Evolutionary conservation across 2,888 invertebrate genomes (phyloP).

Genomic region (Auanema freiburgensis): DNA sequence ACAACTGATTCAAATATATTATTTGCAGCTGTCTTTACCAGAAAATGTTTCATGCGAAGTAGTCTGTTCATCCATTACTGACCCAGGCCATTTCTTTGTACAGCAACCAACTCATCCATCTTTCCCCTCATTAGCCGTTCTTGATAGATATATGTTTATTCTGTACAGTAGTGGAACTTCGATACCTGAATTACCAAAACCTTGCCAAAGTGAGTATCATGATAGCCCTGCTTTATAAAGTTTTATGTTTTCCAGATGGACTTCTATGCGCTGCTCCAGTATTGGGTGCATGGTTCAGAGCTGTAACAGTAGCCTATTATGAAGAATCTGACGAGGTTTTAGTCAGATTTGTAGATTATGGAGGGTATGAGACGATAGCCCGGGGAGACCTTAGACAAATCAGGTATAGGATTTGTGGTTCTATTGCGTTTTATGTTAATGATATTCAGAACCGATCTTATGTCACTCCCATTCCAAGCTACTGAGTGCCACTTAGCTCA

Average conservation of each 20-base stretch:
- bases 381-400: constrained; percentile 84
- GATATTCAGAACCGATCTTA: constrained; percentile 79
- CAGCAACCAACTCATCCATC: constrained; percentile 94
- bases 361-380: constrained; percentile 83
- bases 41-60: constrained; percentile 92
- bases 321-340: constrained; percentile 72
- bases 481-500: constrained; percentile 91
- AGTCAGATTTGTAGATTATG: constrained; percentile 89
- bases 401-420: constrained; percentile 17
- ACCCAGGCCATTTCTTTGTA: constrained; percentile 86
- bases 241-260: constrained; percentile 71
- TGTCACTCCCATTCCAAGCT: constrained; percentile 93
- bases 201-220: constrained; percentile 78
- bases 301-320: constrained; percentile 78
- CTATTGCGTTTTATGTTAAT: not conserved
- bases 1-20: not conserved
- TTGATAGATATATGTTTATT: constrained; percentile 73
- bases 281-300: constrained; percentile 85
- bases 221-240: constrained; percentile 1
- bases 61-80: constrained; percentile 81
- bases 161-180: constrained; percentile 76
- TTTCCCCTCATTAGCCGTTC: constrained; percentile 73
- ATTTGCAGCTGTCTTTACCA: constrained; percentile 78
- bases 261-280: constrained; percentile 86
- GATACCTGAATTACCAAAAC: constrained; percentile 80